Conservation (phyloP, 23 tunicate genomes). For the Diplosoma virens region DNA sequence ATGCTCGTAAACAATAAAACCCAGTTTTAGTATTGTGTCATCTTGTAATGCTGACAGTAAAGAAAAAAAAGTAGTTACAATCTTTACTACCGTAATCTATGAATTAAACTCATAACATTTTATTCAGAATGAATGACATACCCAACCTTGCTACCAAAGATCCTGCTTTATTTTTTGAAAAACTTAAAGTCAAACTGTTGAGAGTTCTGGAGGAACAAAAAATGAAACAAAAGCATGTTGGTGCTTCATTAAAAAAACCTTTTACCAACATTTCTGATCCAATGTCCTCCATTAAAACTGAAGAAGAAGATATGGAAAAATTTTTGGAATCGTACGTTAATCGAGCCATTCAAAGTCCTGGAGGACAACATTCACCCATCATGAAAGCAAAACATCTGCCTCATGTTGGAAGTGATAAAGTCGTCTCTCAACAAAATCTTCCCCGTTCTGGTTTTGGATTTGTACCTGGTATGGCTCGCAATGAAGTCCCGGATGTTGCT, state of each 20-base stretch:
- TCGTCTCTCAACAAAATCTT: background rate
- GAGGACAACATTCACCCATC: conserved; percentile 38
- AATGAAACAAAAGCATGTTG: conserved; percentile 23
- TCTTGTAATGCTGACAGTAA: too few relatives aligned
- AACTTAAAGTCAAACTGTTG: conserved; percentile 48
- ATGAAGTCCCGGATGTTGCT: conserved; percentile 86
- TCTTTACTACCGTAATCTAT: too few relatives aligned
- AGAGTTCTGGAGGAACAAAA: conserved; percentile 59
- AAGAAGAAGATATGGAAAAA: conserved; percentile 53
- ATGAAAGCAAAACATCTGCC: background rate
- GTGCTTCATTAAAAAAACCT: background rate
- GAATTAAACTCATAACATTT: too few relatives aligned
- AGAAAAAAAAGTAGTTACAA: too few relatives aligned
- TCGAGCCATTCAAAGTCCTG: conserved; percentile 51
- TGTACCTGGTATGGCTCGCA: conserved; percentile 75
- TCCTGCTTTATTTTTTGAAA: conserved; percentile 61
- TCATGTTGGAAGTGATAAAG: too few relatives aligned
- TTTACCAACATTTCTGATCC: background rate
- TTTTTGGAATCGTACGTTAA: conserved; percentile 48
- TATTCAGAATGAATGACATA: conserved; percentile 35
- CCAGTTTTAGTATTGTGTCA: too few relatives aligned
- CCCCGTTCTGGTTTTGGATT: conserved; percentile 24
- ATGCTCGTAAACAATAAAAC: too few relatives aligned
- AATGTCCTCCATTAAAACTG: conserved; percentile 8
- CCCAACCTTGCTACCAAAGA: conserved; percentile 76